A percentile compares a stretch with the other conserved stretches of the same genome.
These are phyloP conservation scores for Exocentrus adspersus DNA, from an alignment of 2,888 invertebrate species.

Conservation along the genomic window DNA sequence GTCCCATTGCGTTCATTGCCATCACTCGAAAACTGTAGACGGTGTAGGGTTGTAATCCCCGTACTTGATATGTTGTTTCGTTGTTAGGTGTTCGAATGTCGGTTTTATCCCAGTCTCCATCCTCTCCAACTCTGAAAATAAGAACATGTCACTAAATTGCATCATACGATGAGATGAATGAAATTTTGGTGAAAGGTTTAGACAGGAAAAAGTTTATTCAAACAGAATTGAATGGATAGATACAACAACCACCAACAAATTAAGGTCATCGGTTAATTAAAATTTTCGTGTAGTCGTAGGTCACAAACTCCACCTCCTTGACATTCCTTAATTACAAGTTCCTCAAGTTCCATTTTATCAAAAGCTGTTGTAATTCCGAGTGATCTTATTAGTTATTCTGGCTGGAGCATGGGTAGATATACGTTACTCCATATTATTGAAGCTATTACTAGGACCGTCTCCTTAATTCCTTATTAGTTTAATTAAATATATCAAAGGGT, in stretches of 20 bases:
- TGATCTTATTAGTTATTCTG: constrained; percentile 27
- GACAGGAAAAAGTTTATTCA: too few relatives aligned
- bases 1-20: constrained; percentile 77
- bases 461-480: constrained; percentile 45
- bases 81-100: constrained; percentile 66
- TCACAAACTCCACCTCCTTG: too few relatives aligned
- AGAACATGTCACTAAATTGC: too few relatives aligned
- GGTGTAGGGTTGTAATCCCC: constrained; percentile 75
- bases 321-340: constrained; percentile 51
- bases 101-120: constrained; percentile 73
- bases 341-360: constrained; percentile 39
- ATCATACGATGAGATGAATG: too few relatives aligned
- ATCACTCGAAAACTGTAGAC: constrained; percentile 79
- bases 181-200: too few relatives aligned
- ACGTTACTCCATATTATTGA: constrained; percentile 30
- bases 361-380: constrained; percentile 28
- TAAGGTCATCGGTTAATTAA: too few relatives aligned
- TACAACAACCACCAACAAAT: too few relatives aligned
- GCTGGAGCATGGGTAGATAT: constrained; percentile 26
- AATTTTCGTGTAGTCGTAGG: too few relatives aligned
- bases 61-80: constrained; percentile 73
- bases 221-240: too few relatives aligned
- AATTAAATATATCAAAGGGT: constrained; percentile 46
- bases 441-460: constrained; percentile 27
- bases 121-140: constrained; percentile 73